Percentiles rank a stretch among this genome's conserved stretches.
Conservation (phyloP, 2,113 vertebrate genomes). For the Greenwoodochromis staneri region DNA sequence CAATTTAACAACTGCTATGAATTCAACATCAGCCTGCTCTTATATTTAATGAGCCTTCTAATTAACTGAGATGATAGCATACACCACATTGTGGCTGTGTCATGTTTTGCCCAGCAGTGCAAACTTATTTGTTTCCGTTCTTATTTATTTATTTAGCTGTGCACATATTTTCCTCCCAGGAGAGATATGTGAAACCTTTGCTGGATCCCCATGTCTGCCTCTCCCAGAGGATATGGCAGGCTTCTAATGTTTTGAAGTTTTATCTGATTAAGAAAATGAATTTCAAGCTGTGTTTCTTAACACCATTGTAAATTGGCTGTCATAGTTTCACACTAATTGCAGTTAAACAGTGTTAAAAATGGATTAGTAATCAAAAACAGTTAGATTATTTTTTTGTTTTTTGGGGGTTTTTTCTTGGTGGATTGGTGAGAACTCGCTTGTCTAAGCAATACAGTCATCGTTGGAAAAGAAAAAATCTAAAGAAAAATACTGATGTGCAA, state of each 20-base stretch:
- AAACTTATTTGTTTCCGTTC: conserved; percentile 42
- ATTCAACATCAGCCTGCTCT: conserved; percentile 55
- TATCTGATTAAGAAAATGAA: conserved; percentile 57
- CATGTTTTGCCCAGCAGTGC: conserved; percentile 46
- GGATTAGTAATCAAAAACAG: neutral
- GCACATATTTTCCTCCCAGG: conserved; percentile 41
- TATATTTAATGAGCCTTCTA: conserved; percentile 58
- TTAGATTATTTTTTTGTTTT: neutral
- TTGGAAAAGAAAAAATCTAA: neutral
- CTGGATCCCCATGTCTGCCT: conserved; percentile 48
- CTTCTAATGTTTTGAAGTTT: conserved; percentile 46
- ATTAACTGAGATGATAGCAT: conserved; percentile 53
- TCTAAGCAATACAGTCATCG: neutral
- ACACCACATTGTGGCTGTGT: conserved; percentile 16
- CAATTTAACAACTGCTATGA: conserved; percentile 42
- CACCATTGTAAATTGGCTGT: conserved; percentile 6
- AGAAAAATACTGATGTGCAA: neutral
- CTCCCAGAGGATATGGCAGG: conserved; percentile 16
- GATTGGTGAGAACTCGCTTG: neutral
- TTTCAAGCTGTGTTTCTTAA: conserved; percentile 16
- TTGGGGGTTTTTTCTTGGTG: fast-evolving
- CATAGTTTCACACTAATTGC: conserved; percentile 2
- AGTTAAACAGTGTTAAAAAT: neutral
- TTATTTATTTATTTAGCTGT: conserved; percentile 50
- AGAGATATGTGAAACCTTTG: conserved; percentile 38